Evolutionary conservation across 2,113 vertebrate species (phyloP).

Genomic region (Hepsetus odoe): DNA sequence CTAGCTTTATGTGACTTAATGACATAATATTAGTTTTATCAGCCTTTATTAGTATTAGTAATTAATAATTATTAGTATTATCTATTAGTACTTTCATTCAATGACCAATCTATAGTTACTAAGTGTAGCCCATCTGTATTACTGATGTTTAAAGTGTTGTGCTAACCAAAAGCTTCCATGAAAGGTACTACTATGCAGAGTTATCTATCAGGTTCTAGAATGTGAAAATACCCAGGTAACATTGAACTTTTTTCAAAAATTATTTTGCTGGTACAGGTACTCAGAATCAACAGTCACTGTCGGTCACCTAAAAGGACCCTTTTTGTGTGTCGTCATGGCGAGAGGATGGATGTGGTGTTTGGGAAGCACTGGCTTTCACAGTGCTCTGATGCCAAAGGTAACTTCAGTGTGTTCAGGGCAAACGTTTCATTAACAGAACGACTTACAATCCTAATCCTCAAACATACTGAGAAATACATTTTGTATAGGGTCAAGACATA

Average conservation of each 20-base stretch:
- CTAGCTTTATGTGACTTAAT: too few species aligned
- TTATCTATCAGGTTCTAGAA: not conserved
- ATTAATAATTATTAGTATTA: too few species aligned
- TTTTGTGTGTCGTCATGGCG: constrained; percentile 95
- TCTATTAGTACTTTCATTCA: too few species aligned
- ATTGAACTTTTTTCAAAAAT: not conserved
- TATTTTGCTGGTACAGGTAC: constrained; percentile 73
- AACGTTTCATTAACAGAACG: not conserved
- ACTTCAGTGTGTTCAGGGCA: not conserved
- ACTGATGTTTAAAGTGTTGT: not conserved
- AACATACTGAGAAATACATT: not conserved
- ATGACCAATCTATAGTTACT: not conserved
- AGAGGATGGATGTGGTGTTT: constrained; percentile 98
- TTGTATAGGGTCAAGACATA: not conserved
- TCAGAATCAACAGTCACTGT: constrained; percentile 76
- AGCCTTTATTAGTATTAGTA: too few species aligned
- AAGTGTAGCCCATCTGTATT: not conserved
- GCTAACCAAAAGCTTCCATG: too few species aligned
- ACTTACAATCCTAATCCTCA: not conserved
- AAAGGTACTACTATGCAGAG: too few species aligned
- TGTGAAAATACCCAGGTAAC: not conserved
- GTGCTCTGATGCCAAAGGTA: constrained; percentile 97
- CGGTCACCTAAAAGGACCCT: constrained; percentile 86
- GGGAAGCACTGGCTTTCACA: constrained; percentile 97
- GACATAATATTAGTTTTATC: too few species aligned